Base-by-base conservation (phyloP, 2,797 vertebrate species). In the Channa striata region DNA sequence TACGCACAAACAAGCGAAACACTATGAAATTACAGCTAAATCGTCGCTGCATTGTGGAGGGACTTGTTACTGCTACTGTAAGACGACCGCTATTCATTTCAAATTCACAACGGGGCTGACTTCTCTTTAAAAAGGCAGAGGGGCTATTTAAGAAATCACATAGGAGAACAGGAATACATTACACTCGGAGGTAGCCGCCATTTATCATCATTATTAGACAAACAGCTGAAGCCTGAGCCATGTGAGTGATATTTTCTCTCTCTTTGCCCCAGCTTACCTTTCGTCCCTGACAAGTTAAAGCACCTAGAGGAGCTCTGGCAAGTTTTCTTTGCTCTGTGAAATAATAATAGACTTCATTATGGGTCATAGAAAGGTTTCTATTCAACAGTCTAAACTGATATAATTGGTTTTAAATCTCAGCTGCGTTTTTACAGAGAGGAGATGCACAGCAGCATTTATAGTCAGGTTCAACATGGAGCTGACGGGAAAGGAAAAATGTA, bases 141-240 rank as follows among this genome's bases (percentile, higher is more conserved):
- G 33, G 57, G 40, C 75, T 33, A 33, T 58, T 76, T 59, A 51
- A 60, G 58, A 73, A 74, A 61, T 68, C 50, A 46, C 65, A 63
- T 16, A 19, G 69, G 67, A 75, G 75, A 59, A 64, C 17, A 52
- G 58, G 63, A 77, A 78, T 59, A 40, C 42, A 67, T 80, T 78
- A 64, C 25, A 20, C 23, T 49, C 23, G 5, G 21, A 66, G 59
- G 30, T 47, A 54, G 59, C 13, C 12, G 12, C 77, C 73, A 80
- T 88, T 86, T 77, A 78, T 87, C 84, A 86, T 81, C 73, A 68
- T 85, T 79, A 79, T 65, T 63, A 76, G 78, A 40, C 63, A 73
- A 83, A 75, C 80, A 78, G 58, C 51, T 44, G 14, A 30, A 0
- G 73, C 47, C 56, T 25, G 51, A 64, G 67, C 23, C 25, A 4